phyloP scores from a whole-genome alignment of 1,140 invertebrate species.

The Drosophila setifemur region DNA sequence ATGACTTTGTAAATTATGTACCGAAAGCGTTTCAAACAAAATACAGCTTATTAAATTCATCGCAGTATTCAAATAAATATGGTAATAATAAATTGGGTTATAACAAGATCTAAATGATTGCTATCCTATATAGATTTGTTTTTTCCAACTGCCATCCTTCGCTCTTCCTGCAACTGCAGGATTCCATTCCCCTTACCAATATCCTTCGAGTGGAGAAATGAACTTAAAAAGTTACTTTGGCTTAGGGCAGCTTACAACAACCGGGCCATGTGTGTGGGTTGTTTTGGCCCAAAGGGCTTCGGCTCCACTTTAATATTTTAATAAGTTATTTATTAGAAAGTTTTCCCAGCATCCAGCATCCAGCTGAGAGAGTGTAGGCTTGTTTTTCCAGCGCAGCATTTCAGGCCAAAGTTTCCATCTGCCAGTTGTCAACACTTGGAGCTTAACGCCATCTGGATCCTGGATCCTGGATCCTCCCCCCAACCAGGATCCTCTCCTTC shows the following conservation, averaged over 20 bases:
- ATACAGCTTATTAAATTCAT: no score
- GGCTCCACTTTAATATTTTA: slow-evolving; percentile 55
- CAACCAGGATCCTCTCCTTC: not conserved
- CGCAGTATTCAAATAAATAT: no score
- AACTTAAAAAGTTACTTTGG: slow-evolving; percentile 63
- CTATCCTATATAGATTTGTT: not conserved
- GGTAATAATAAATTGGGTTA: no score
- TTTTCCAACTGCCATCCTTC: not conserved
- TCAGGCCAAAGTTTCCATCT: slow-evolving; percentile 42
- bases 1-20: no score
- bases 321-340: slow-evolving; percentile 65
- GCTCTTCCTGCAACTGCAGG: no score
- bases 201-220: slow-evolving; percentile 10
- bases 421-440: slow-evolving; percentile 54
- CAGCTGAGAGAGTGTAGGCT: slow-evolving; percentile 33
- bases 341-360: slow-evolving; percentile 20
- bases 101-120: no score
- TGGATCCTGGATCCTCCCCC: no score
- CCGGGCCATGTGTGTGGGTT: slow-evolving; percentile 10
- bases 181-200: not conserved
- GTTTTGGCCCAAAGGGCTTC: not conserved
- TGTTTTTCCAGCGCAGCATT: slow-evolving; percentile 47
- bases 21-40: no score
- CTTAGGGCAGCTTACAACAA: slow-evolving; percentile 46
- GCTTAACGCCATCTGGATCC: slow-evolving; percentile 31